These are phyloP conservation scores for Pardosa pseudoannulata DNA, from an alignment of 2,888 invertebrate species.

Conservation along the genomic window DNA sequence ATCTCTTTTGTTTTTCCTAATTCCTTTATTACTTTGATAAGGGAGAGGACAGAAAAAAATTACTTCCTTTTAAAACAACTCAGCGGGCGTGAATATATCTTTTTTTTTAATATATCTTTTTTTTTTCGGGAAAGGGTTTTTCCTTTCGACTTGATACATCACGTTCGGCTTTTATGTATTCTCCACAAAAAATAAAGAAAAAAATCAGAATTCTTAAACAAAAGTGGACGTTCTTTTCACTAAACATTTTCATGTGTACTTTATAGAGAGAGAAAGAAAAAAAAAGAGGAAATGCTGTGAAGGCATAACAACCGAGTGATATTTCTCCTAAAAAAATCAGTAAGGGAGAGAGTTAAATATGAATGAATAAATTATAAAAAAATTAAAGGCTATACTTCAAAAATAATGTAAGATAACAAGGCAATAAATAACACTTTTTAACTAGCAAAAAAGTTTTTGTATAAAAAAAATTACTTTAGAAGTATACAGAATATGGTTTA, in stretches of 20 bases:
- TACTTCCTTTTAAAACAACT: slow-evolving; percentile 61
- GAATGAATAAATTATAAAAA: neutral
- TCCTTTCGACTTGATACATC: slow-evolving; percentile 65
- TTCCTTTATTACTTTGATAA: slow-evolving; percentile 72
- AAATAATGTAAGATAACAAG: too few relatives aligned
- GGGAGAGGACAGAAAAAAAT: slow-evolving; percentile 43
- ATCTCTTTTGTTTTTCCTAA: slow-evolving; percentile 69
- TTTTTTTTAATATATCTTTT: slow-evolving; percentile 8
- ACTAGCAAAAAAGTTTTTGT: too few relatives aligned
- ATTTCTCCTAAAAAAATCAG: neutral
- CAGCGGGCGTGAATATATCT: slow-evolving; percentile 59
- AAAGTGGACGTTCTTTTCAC: slow-evolving; percentile 12
- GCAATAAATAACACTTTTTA: too few relatives aligned
- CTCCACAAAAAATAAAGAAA: neutral
- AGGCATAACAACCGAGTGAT: neutral
- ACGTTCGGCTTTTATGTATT: slow-evolving; percentile 55
- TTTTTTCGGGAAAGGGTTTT: slow-evolving; percentile 49
- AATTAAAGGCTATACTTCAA: too few relatives aligned
- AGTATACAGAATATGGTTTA: too few relatives aligned
- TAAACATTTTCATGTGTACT: slow-evolving; percentile 9
- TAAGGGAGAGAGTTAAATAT: neutral
- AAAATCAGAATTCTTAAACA: neutral
- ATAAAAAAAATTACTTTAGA: too few relatives aligned
- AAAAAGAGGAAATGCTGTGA: neutral
- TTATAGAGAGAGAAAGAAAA: neutral